These are phyloP conservation scores for Paracentrotus lividus DNA, from an alignment of 53 echinoderm and acorn worm species.

Conservation along the genomic window DNA sequence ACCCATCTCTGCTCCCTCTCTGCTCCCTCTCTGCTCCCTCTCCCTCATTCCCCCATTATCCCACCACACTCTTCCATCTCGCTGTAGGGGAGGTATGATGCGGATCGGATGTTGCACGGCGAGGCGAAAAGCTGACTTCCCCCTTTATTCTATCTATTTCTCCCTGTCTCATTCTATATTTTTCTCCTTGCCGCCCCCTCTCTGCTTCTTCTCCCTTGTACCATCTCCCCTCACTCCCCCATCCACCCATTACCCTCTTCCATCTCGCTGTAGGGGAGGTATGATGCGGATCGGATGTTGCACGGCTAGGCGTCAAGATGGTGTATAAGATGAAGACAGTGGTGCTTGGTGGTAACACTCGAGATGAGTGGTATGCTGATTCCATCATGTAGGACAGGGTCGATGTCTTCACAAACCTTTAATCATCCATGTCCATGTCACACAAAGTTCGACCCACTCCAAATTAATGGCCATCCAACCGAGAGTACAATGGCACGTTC, in stretches of 20 bases:
- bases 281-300: slow-evolving; percentile 50
- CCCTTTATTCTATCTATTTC: neutral
- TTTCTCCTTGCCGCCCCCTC: neutral
- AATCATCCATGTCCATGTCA: too few species aligned
- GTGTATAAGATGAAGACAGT: slow-evolving; percentile 18
- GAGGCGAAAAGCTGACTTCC: neutral
- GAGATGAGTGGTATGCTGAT: slow-evolving; percentile 41
- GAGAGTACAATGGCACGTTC: too few species aligned
- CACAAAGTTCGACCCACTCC: too few species aligned
- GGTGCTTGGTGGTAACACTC: neutral
- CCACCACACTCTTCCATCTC: neutral
- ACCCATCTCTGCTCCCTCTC: neutral
- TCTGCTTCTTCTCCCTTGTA: neutral
- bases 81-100: neutral
- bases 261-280: slow-evolving; percentile 10
- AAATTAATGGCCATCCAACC: too few species aligned
- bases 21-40: neutral
- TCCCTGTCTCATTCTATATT: neutral
- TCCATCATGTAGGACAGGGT: slow-evolving; percentile 6
- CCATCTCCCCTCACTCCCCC: neutral
- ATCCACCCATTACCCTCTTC: neutral
- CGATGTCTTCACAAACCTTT: slow-evolving; percentile 22
- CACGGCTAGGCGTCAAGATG: slow-evolving; percentile 49
- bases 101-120: neutral
- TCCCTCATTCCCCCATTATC: neutral